Evolutionary conservation across 2,888 invertebrate species (phyloP).

Genomic region (Nesidiocoris tenuis): DNA sequence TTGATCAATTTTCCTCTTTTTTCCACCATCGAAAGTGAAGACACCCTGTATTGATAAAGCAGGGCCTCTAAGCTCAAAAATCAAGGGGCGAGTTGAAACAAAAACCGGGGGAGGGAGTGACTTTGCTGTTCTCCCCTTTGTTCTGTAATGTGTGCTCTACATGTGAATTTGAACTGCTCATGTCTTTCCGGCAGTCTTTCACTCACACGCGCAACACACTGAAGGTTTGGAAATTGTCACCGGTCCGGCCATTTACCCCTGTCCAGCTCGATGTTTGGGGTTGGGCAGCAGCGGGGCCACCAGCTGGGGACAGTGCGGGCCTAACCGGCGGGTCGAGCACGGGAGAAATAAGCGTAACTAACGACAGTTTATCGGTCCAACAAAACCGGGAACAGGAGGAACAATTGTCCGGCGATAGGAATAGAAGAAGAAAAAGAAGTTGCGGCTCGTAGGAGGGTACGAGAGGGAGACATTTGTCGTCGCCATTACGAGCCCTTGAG

Average conservation of each 20-base stretch:
- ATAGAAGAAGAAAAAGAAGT: neutral
- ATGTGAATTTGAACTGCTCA: too few relatives aligned
- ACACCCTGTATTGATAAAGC: too few relatives aligned
- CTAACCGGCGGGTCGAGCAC: neutral
- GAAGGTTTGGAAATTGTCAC: slow-evolving; percentile 6
- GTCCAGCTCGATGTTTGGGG: neutral
- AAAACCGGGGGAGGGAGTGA: too few relatives aligned
- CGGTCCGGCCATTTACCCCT: neutral
- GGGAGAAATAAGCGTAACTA: slow-evolving; percentile 28
- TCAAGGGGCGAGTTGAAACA: too few relatives aligned
- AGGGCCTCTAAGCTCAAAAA: too few relatives aligned
- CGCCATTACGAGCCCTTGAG: slow-evolving; percentile 31
- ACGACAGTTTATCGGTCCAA: slow-evolving; percentile 36
- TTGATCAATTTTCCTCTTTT: too few relatives aligned
- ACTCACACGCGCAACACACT: too few relatives aligned
- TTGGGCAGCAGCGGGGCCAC: neutral
- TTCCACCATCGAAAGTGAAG: too few relatives aligned
- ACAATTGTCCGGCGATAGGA: slow-evolving; percentile 32
- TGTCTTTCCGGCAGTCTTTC: too few relatives aligned
- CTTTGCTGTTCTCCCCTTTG: too few relatives aligned
- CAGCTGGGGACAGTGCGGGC: slow-evolving; percentile 26
- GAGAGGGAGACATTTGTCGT: slow-evolving; percentile 32
- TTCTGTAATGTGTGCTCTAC: too few relatives aligned
- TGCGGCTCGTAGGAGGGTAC: neutral
- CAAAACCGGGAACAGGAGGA: slow-evolving; percentile 12